Base-by-base conservation (phyloP, 1,140 invertebrate species). In the Theocolax elegans region DNA sequence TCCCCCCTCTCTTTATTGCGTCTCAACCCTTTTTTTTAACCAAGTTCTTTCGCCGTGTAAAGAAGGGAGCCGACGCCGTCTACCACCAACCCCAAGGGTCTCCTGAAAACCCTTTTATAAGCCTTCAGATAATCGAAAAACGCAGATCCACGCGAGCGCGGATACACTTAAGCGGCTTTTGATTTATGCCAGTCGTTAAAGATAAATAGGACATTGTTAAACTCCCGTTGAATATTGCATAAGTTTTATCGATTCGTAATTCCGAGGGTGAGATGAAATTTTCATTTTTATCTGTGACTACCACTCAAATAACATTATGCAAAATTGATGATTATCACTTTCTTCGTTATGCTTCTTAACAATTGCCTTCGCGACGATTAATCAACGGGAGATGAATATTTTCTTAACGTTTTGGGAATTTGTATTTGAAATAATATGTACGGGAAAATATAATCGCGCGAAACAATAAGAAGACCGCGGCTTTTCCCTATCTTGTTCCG, bases 21-120 rank as follows among this genome's bases (percentile, higher is more conserved):
- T 70, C 74, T 79, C 80, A 81, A 82, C 82, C 82, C 81, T 82
- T 85, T 80, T 78, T 35, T 35, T 35, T 35, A 78, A 74, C 75
- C 58, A 74, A 78, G 62, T 80, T 79, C 77, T 77, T 79, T 79
- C 64, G 51, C 40, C 49, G 70, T 74, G 70, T 72, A 65, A 72
- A 76, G 65, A 67, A 54, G 67, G 66, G 56, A 68, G 29, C 35
- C 63, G 58, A 58, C 76, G 69, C 75, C 67, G 64, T 67, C 67
- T 67, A 27, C 40, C 19, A 12, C 31, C 29, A 35, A 49, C 67
- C 67, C 67, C 63, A 67, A 67, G 68, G 68, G 72, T 62, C 67
- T 67, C 67, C 71, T 70, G 49, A 66, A 73, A 67, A 54, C 70
- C 70, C 64, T 71, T 70, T 71, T 73, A 71, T 73, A 62, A 71